Evolutionary conservation across 2,888 invertebrate genomes (phyloP), one percentile per base, ranked within the genome.

Genomic region (Stenoptilia bipunctidactyla): DNA sequence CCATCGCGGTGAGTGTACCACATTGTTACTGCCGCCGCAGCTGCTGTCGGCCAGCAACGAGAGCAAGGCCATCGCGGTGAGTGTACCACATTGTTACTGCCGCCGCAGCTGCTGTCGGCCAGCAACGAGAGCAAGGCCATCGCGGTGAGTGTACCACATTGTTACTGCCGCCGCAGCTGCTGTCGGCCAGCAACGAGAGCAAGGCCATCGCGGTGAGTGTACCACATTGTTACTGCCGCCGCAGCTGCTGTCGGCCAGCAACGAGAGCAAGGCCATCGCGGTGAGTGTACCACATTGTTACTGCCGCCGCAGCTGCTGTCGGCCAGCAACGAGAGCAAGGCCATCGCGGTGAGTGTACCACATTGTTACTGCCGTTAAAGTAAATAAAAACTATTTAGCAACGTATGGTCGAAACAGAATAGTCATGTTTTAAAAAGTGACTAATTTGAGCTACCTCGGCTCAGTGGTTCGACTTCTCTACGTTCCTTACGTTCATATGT

Each of bases 261-360:
- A 77, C 56, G 77, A 77, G 53, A 79, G 68, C 2, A 61, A 64
- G 1, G 56, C 62, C 30, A 61, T 65, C 33, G 57, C 72, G n/a
- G 69, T 71, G 10, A 51, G 49, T 85, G 15, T 25, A 25, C n/a
- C n/a, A n/a, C n/a, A n/a, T n/a, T n/a, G 5, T 25, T 71, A 34
- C 77, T 74, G 15, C 77, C 77, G 42, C 79, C 76, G 41, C 83
- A 82, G 49, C 61, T 79, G 40, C 57, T 82, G 20, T 80, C 82
- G 0, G 77, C 79, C 14, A 71, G 75, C 48, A 82, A 77, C 56
- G 77, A 77, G 53, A 79, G 68, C 2, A 61, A 64, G 1, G 56
- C 62, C 30, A 61, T 65, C 33, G 57, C 72, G n/a, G 69, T 71
- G 10, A 51, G 49, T 85, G 15, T 25, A 25, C n/a, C n/a, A n/a